Base-by-base conservation (phyloP, 2,888 invertebrate species). In the Scaptodrosophila latifasciaeformis region DNA sequence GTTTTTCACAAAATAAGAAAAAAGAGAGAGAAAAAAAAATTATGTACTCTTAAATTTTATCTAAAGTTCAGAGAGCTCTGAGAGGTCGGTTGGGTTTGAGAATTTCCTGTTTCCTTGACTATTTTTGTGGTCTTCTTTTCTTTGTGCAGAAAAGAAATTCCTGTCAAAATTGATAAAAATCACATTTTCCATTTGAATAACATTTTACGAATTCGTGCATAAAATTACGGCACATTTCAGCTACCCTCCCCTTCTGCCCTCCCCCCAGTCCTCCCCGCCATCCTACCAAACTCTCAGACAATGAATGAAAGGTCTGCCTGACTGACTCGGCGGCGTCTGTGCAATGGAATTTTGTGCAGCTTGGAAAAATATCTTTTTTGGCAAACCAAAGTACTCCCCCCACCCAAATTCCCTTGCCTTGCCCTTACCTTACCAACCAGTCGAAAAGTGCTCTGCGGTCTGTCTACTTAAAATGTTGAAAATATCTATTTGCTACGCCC, bases 131-230 rank as follows among this genome's bases (percentile, higher is more conserved):
- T n/a, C n/a, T 54, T 45, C 18, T 24, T 60, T 65, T 44, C 64
- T 68, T 64, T 74, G 59, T 65, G 62, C 66, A 67, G 63, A 65
- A 59, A 66, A 70, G 35, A 75, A 77, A 77, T 77, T 82, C 70
- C 81, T 83, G 83, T 83, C 83, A 83, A 79, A 83, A 81, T 81
- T 83, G 83, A 83, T 83, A 83, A 83, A 83, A 83, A 83, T 83
- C 83, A 83, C 77, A 83, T 83, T 83, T 83, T 83, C 83, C 83
- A 83, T 83, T 83, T 81, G 83, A 83, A 83, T 82, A 79, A 80
- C 76, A 82, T 82, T 83, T 82, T 81, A 81, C 70, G 83, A 82
- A 83, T 83, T 83, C 83, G 83, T 83, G 83, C 83, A 83, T 83
- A 82, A 83, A 83, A 83, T 83, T 81, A 83, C 82, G 61, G 58